Percentiles rank a stretch among this genome's conserved stretches.
Evolutionary conservation across 2,888 invertebrate species (phyloP).

Genomic region (Drepana falcataria): DNA sequence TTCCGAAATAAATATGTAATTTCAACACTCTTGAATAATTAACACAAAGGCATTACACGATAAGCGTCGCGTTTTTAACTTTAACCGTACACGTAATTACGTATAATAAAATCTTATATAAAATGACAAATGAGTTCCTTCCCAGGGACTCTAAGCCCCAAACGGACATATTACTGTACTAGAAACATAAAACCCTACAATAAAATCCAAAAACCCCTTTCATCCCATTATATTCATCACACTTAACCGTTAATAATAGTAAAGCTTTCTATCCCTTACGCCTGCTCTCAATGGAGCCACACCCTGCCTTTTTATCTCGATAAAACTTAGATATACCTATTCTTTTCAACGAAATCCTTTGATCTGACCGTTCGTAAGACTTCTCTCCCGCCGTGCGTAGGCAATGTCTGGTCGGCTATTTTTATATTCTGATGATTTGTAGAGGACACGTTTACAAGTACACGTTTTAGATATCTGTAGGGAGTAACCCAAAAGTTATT

Average conservation of each 20-base stretch:
- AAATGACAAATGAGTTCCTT: too few relatives aligned
- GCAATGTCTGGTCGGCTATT: constrained; percentile 27
- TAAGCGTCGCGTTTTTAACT: too few relatives aligned
- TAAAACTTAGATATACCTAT: constrained; percentile 46
- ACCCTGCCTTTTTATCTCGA: constrained; percentile 36
- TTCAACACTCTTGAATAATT: too few relatives aligned
- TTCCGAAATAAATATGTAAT: too few relatives aligned
- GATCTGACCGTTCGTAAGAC: constrained; percentile 37
- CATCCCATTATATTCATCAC: background rate
- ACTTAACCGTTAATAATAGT: constrained; percentile 9
- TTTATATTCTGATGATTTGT: constrained; percentile 24
- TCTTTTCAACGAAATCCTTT: constrained; percentile 47
- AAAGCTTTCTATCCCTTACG: background rate
- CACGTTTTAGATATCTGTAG: too few relatives aligned
- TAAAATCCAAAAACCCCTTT: background rate
- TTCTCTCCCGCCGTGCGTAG: constrained; percentile 24
- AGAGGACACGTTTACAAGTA: constrained; percentile 16
- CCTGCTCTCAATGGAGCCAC: background rate
- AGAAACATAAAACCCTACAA: background rate
- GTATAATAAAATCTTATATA: too few relatives aligned
- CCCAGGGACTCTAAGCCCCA: too few relatives aligned
- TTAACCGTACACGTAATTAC: too few relatives aligned
- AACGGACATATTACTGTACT: background rate
- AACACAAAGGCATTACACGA: too few relatives aligned
- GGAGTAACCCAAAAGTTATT: too few relatives aligned